Evolutionary conservation across 2,113 vertebrate species (phyloP).

Genomic region (Neomonachus schauinslandi): DNA sequence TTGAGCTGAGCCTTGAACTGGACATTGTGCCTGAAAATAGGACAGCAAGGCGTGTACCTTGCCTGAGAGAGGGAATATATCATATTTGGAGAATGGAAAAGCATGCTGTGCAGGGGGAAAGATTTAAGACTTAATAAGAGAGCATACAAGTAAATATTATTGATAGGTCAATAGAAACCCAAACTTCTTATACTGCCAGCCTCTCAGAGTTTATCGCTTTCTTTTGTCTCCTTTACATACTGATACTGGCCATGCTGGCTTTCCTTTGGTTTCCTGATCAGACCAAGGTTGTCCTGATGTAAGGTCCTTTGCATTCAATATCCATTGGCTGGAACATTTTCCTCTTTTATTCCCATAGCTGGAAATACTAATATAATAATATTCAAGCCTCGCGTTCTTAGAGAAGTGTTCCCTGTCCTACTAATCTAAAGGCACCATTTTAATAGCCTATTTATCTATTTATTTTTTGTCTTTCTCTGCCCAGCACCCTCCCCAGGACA

Average conservation of each 20-base stretch:
- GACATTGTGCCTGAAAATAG: conserved; percentile 1
- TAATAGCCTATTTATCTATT: not conserved
- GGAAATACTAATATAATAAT: not conserved
- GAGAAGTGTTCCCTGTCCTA: not conserved
- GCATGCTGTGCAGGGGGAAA: not conserved
- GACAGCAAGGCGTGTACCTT: not conserved
- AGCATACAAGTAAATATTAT: conserved; percentile 14
- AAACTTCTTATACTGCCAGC: not conserved
- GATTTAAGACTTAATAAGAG: not conserved
- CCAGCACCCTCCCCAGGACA: not conserved
- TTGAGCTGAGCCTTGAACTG: conserved; percentile 45
- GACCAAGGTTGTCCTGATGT: not conserved
- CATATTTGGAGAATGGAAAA: not conserved
- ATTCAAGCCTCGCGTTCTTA: not conserved
- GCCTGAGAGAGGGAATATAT: not conserved
- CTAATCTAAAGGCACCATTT: not conserved
- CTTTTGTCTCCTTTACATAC: not conserved
- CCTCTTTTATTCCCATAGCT: not conserved
- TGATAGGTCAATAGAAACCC: not conserved
- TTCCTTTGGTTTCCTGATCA: not conserved
- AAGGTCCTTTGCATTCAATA: not conserved
- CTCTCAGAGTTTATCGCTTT: not conserved
- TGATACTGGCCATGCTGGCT: not conserved
- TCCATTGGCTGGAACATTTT: not conserved
- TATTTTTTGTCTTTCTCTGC: not conserved